Base-by-base conservation (phyloP, 2,113 vertebrate species). In the Syngnathoides biaculeatus region DNA sequence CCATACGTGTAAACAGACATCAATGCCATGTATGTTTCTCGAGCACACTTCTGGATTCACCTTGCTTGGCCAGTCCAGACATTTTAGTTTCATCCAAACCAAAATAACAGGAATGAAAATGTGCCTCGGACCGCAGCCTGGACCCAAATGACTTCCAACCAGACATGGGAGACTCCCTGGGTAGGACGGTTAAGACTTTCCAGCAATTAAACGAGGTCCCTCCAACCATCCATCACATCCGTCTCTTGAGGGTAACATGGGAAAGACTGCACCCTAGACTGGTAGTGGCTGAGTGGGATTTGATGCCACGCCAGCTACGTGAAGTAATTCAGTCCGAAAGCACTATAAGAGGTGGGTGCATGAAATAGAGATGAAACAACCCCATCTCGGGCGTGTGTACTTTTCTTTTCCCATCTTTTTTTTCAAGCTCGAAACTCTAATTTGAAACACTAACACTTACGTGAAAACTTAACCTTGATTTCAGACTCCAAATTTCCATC, bases 61-160 rank as follows among this genome's bases (percentile, higher is more conserved):
- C 58, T 60, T 60, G 58, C 58, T 40, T 13, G 8, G 58, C n/a
- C 58, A 60, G 58, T 39, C 35, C 35, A 30, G 55, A 57, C 55
- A 30, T 60, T 58, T 58, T 38, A 57, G 52, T 26, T 38, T 60
- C 19, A 60, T 60, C 58, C 58, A 60, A 60, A 60, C 58, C 58
- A 60, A 60, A 60, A 60, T 60, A 60, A 60, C 58, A 60, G 58
- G 58, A 60, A 60, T 60, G 20, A 60, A 60, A 38, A 60, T 39
- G 19, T 60, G 30, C 20, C 35, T 60, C 1, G 19, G 30, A 39
- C 58, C 58, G 20, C 58, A 60, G 58, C 40, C 58, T 60, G 24
- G 35, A 60, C 58, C 35, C 35, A 60, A 60, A 20, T 39, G 58
- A 60, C 26, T 57, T 57, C 55, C 2, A 57, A 57, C 26, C 58